Evolutionary conservation across 2,888 invertebrate species (phyloP), one percentile per base, ranked within the genome.

Genomic region (Bembecia ichneumoniformis): DNA sequence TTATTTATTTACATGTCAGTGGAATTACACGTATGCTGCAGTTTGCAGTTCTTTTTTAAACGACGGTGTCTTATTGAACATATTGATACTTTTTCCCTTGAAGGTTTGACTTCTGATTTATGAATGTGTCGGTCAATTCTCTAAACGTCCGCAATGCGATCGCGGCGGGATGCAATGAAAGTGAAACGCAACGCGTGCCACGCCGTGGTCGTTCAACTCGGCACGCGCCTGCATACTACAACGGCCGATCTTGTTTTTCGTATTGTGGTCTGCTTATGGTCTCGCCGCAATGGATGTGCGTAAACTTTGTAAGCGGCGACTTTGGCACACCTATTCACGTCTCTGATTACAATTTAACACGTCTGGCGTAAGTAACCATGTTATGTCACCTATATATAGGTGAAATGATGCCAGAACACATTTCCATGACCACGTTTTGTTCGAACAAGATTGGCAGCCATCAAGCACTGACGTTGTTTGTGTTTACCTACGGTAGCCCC

Each of bases 201-300:
- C 66, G 48, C 52, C 67, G 64, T 83, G 86, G 86, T 87, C 86
- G 82, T 86, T 87, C 83, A 86, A 86, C 86, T 74, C 84, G 82
- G 86, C 86, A 86, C 86, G 86, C 86, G 84, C 79, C 78, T 71
- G 70, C 73, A 69, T 73, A 73, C 71, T 71, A 65, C 58, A 47
- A 52, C 49, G 60, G 58, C 56, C 63, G 60, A 64, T 74, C 68
- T 70, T 58, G 63, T 69, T 69, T 64, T 64, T 71, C 56, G 62
- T 66, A 68, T 69, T 74, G 66, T 68, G 66, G 66, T 17, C 15
- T 44, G 17, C 64, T 71, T 64, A 56, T 58, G 58, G 59, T 65
- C 61, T 71, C 63, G 59, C 66, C 71, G 66, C 64, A 49, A 62
- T 55, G 43, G 47, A 43, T 48, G 47, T 11, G 15, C 40, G 40